Conservation (phyloP, 2,797 vertebrate genomes). For the Syncerus caffer region DNA sequence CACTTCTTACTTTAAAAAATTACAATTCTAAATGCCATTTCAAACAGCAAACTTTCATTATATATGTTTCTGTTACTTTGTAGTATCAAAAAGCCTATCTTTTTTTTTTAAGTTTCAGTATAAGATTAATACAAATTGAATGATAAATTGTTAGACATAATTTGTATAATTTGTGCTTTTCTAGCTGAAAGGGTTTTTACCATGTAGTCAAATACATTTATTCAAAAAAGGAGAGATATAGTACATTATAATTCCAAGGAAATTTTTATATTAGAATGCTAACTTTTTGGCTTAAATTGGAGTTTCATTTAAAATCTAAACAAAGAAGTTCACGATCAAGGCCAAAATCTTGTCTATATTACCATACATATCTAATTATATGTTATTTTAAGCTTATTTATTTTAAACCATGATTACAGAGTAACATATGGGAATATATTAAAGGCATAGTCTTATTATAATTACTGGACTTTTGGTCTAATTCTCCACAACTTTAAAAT, state of each 20-base stretch:
- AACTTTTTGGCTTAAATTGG: constrained; percentile 61
- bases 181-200: constrained; percentile 22
- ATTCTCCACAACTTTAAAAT: constrained; percentile 46
- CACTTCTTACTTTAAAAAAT: neutral
- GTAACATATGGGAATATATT: neutral
- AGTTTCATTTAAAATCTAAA: constrained; percentile 61
- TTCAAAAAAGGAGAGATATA: neutral
- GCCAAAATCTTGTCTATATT: constrained; percentile 55
- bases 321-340: constrained; percentile 44
- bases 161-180: constrained; percentile 30
- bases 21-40: constrained; percentile 27
- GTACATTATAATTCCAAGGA: constrained; percentile 50
- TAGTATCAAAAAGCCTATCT: constrained; percentile 4
- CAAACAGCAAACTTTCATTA: neutral
- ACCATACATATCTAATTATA: constrained; percentile 19
- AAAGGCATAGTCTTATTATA: neutral
- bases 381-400: constrained; percentile 41
- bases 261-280: constrained; percentile 61
- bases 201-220: constrained; percentile 32
- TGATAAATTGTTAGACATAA: neutral
- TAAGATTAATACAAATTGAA: constrained; percentile 49
- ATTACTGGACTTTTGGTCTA: constrained; percentile 40
- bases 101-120: neutral
- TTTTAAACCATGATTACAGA: constrained; percentile 58
- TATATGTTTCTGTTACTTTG: neutral